Percentiles rank a stretch among this genome's conserved stretches.
Conservation (phyloP, 2,888 invertebrate species). For the Synanthedon tipuliformis region DNA sequence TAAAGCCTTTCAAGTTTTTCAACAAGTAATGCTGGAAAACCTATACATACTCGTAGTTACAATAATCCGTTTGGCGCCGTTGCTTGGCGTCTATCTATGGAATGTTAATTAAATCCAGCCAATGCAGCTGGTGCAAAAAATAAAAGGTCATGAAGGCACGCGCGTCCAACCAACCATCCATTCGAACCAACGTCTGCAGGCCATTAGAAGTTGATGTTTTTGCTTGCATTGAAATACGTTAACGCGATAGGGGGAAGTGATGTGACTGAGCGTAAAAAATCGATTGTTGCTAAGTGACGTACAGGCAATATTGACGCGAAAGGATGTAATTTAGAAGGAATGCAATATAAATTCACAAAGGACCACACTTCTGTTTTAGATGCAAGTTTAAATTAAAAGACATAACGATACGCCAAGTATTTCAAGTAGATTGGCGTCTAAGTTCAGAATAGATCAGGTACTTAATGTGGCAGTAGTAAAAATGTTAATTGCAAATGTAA, state of each 20-base stretch:
- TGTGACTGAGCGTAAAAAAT: constrained; percentile 5
- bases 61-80: constrained; percentile 11
- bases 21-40: background rate
- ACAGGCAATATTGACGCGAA: background rate
- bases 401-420: no score
- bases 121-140: constrained; percentile 31
- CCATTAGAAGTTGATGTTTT: constrained; percentile 10
- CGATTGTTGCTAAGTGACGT: constrained; percentile 13
- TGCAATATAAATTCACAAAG: background rate
- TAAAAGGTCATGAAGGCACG: constrained; percentile 50
- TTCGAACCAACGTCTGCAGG: constrained; percentile 4
- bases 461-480: no score
- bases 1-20: background rate
- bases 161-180: constrained; percentile 11
- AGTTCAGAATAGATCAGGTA: no score
- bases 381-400: no score
- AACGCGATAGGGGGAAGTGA: background rate
- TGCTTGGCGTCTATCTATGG: constrained; percentile 13
- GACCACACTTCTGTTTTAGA: no score
- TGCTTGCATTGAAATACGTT: constrained; percentile 6
- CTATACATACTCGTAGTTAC: background rate
- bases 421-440: no score
- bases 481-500: background rate
- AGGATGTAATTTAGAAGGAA: background rate
- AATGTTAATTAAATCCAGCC: constrained; percentile 32